Evolutionary conservation across 2,888 invertebrate species (phyloP), one percentile per base, ranked within the genome.

Genomic region (Parthenolecanium corni): DNA sequence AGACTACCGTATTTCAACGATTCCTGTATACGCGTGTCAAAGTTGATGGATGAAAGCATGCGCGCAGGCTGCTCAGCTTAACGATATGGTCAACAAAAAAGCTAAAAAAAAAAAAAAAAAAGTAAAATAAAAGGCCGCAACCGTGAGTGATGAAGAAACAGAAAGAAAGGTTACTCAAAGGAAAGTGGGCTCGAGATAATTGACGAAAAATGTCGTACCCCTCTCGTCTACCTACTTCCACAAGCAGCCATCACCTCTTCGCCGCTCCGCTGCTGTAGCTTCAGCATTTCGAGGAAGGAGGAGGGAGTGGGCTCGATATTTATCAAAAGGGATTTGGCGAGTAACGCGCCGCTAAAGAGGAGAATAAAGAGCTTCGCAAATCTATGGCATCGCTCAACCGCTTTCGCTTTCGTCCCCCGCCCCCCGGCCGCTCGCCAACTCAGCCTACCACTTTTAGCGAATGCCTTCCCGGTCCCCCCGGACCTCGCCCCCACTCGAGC

Each of bases 271-370:
- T 4, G 9, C 31, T 31, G 9, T 31, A 31, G 31, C 31, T 31
- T 31, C 9, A 4, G 31, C 31, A 31, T 9, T 9, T 31, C 9
- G 31, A 4, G 16, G 25, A 56, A 42, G 44, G 46, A 42, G 14
- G n/a, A n/a, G n/a, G n/a, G n/a, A n/a, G n/a, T n/a, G n/a, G 56
- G 46, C 56, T 56, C 56, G 56, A 56, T 56, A 56, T 56, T 56
- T 46, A 56, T 56, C 56, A 56, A 56, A 46, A 56, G 56, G 56
- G 56, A 56, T 56, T 56, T 56, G 42, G 40, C 42, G 25, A 42
- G 24, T 56, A 56, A 24, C 24, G 56, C 44, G 56, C 46, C 42
- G 56, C 56, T 56, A 56, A 56, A 56, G 56, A 42, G 56, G 42
- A 56, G 42, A 56, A 56, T 56, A 56, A 44, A 56, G 56, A 56